These are phyloP conservation scores for Heterotilapia buettikoferi DNA, from an alignment of 2,113 vertebrate genomes.

Conservation along the genomic window DNA sequence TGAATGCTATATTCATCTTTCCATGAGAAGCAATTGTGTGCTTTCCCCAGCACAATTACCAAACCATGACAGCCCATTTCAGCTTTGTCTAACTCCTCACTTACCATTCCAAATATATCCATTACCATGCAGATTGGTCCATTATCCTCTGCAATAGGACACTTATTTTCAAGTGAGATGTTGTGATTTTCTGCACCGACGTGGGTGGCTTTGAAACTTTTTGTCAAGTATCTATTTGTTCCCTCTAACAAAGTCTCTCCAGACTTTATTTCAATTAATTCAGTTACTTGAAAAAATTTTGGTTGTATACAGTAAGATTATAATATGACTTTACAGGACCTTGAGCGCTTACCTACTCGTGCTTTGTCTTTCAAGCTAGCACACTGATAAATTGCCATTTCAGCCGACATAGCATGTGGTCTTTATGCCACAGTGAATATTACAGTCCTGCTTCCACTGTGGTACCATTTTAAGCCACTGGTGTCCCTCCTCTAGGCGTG, in stretches of 20 bases:
- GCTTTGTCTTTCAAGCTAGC: slow-evolving; percentile 33
- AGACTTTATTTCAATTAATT: neutral
- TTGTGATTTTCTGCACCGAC: slow-evolving; percentile 26
- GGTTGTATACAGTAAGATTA: neutral
- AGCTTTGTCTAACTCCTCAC: slow-evolving; percentile 49
- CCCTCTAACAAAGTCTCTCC: neutral
- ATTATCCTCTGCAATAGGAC: slow-evolving; percentile 48
- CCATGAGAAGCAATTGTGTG: slow-evolving; percentile 39
- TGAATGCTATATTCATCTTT: slow-evolving; percentile 43
- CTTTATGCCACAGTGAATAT: slow-evolving; percentile 35
- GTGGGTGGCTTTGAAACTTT: slow-evolving; percentile 9
- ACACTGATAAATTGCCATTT: slow-evolving; percentile 32
- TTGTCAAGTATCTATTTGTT: slow-evolving; percentile 10
- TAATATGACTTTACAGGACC: neutral
- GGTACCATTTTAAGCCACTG: slow-evolving; percentile 9
- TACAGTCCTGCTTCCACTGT: slow-evolving; percentile 28
- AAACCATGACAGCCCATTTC: slow-evolving; percentile 58
- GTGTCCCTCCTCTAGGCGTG: slow-evolving; percentile 42
- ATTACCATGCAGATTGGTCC: slow-evolving; percentile 62
- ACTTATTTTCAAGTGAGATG: slow-evolving; percentile 47
- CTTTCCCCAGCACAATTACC: slow-evolving; percentile 55
- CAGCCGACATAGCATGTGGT: slow-evolving; percentile 33
- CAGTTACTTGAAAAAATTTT: neutral
- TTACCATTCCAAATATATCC: slow-evolving; percentile 55
- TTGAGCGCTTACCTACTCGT: neutral